These are phyloP conservation scores for Troides oblongomaculatus DNA, from an alignment of 2,888 invertebrate genomes.

Conservation along the genomic window DNA sequence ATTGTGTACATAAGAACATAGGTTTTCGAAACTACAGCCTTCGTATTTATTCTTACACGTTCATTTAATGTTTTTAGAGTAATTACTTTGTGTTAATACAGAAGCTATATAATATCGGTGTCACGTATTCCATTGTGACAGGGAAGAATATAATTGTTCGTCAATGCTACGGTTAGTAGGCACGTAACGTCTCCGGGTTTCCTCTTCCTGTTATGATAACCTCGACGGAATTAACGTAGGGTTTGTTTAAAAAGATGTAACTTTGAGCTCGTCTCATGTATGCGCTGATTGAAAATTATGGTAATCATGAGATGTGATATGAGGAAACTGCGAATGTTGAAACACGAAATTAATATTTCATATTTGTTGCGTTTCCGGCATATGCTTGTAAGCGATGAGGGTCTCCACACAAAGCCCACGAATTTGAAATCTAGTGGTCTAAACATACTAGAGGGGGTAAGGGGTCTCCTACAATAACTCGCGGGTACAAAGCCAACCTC, in stretches of 20 bases:
- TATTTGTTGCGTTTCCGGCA: too few species aligned
- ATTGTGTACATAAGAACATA: too few species aligned
- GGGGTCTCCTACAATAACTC: too few species aligned
- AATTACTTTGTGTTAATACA: slow-evolving; percentile 1
- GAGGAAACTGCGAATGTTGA: not conserved
- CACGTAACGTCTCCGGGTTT: slow-evolving; percentile 21
- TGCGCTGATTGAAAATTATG: too few species aligned
- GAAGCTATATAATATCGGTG: not conserved
- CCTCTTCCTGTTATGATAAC: slow-evolving; percentile 26
- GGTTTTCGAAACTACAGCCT: too few species aligned
- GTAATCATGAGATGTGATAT: not conserved
- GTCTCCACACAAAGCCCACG: too few species aligned
- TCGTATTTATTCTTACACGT: not conserved
- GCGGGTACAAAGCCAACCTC: too few species aligned
- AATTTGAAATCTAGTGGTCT: too few species aligned
- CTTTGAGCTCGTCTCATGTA: not conserved
- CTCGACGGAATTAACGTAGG: slow-evolving; percentile 1
- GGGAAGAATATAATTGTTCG: slow-evolving; percentile 23
- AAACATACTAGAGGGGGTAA: too few species aligned
- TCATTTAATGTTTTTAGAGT: slow-evolving; percentile 3
- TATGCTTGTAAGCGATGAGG: too few species aligned
- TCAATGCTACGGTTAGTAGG: slow-evolving; percentile 16
- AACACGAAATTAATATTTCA: too few species aligned
- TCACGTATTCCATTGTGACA: slow-evolving; percentile 22
- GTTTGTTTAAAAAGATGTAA: not conserved